Conservation (phyloP, 2,888 invertebrate species). For the Acronicta leporina region DNA sequence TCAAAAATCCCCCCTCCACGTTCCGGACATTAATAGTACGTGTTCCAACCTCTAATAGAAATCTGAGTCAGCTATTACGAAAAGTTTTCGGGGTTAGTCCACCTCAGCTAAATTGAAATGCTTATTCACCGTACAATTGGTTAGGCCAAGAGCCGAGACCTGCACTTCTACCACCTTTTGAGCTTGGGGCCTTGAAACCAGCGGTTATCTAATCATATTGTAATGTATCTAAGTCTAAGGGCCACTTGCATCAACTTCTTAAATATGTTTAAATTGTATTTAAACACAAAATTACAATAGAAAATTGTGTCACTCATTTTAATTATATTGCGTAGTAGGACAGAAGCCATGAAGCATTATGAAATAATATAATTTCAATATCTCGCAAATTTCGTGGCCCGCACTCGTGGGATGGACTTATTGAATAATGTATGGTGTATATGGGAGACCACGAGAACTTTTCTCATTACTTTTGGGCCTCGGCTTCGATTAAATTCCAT, state of each 20-base stretch:
- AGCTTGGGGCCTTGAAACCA: slow-evolving; percentile 21
- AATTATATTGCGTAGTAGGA: too few relatives aligned
- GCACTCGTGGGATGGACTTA: slow-evolving; percentile 35
- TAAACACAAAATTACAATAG: too few relatives aligned
- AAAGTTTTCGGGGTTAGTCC: slow-evolving; percentile 29
- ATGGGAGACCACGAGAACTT: slow-evolving; percentile 33
- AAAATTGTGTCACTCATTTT: too few relatives aligned
- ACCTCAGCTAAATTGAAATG: slow-evolving; percentile 58
- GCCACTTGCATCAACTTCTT: too few relatives aligned
- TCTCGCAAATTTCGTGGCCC: slow-evolving; percentile 17
- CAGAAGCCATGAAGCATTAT: not conserved
- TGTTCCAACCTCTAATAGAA: slow-evolving; percentile 31
- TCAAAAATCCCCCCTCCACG: slow-evolving; percentile 22
- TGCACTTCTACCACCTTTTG: slow-evolving; percentile 21
- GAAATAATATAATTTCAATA: not conserved
- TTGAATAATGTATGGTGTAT: slow-evolving; percentile 62
- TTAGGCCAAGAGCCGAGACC: slow-evolving; percentile 25
- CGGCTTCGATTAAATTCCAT: slow-evolving; percentile 31
- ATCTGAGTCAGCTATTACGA: slow-evolving; percentile 31
- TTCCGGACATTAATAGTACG: slow-evolving; percentile 25
- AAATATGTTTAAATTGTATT: too few relatives aligned
- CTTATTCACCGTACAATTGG: slow-evolving; percentile 56
- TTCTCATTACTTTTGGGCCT: slow-evolving; percentile 23
- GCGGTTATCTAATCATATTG: not conserved
- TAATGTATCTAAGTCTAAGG: too few relatives aligned